A percentile compares a stretch with the other conserved stretches of the same genome.
Evolutionary conservation across 1,140 invertebrate species (phyloP).

Genomic region (Pachyrhynchus sulphureomaculatus): DNA sequence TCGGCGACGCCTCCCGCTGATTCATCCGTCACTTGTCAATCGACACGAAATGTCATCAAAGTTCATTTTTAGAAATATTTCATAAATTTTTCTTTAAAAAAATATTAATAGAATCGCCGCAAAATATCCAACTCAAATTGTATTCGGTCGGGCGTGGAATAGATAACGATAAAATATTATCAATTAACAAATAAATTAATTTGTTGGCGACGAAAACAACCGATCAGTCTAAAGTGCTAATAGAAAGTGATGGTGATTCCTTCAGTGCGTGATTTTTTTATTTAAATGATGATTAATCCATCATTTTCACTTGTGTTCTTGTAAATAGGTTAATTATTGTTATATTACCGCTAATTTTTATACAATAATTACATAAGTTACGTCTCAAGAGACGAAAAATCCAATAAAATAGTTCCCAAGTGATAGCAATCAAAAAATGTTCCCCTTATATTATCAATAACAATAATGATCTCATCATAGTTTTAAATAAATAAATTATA

Average conservation of each 20-base stretch:
- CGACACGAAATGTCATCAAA: too few species aligned
- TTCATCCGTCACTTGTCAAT: too few species aligned
- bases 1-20: too few species aligned
- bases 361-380: background rate
- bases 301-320: background rate
- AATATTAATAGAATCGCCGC: too few species aligned
- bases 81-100: too few species aligned
- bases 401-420: too few species aligned
- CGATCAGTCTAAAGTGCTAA: conserved; percentile 10
- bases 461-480: conserved; percentile 17
- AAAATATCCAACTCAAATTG: too few species aligned
- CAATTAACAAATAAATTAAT: background rate
- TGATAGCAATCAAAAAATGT: too few species aligned
- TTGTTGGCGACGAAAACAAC: background rate
- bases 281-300: conserved; percentile 8
- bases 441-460: background rate
- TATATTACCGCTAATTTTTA: background rate
- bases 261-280: conserved; percentile 4
- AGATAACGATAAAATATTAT: conserved; percentile 9
- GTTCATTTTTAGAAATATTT: too few species aligned
- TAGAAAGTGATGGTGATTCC: conserved; percentile 21
- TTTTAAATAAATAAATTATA: conserved; percentile 14
- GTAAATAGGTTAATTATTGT: background rate
- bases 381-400: too few species aligned
- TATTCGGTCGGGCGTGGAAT: background rate